Evolutionary conservation across 2,888 invertebrate genomes (phyloP).

Genomic region (Tetranychus truncatus): DNA sequence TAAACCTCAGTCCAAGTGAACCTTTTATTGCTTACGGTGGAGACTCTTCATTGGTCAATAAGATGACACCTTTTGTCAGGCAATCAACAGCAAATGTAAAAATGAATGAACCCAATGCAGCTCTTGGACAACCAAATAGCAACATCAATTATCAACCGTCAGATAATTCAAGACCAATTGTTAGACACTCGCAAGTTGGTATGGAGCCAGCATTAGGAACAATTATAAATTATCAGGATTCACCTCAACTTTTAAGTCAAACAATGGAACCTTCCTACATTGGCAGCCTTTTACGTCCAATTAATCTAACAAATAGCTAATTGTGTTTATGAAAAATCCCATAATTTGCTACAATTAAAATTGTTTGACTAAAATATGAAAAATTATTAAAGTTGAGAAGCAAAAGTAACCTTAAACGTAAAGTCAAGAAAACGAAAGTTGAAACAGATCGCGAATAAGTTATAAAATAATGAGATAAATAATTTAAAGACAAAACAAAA

Average conservation of each 20-base stretch:
- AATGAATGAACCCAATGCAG: not conserved
- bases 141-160: too few species aligned
- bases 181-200: not conserved
- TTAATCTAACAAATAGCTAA: too few species aligned
- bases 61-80: not conserved
- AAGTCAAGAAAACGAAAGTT: too few species aligned
- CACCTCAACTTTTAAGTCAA: not conserved
- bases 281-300: not conserved
- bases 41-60: not conserved
- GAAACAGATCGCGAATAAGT: too few species aligned
- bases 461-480: too few species aligned
- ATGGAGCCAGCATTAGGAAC: not conserved
- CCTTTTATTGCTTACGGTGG: not conserved
- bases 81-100: not conserved
- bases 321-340: too few species aligned
- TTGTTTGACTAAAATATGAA: too few species aligned
- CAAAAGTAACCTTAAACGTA: too few species aligned
- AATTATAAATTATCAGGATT: not conserved
- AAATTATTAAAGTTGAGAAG: too few species aligned
- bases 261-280: not conserved
- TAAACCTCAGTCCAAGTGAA: not conserved
- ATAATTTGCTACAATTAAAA: too few species aligned
- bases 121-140: not conserved
- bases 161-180: not conserved
- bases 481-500: too few species aligned